Conservation (phyloP, 1,140 invertebrate genomes). For the Pseudachorutes palmiensis region DNA sequence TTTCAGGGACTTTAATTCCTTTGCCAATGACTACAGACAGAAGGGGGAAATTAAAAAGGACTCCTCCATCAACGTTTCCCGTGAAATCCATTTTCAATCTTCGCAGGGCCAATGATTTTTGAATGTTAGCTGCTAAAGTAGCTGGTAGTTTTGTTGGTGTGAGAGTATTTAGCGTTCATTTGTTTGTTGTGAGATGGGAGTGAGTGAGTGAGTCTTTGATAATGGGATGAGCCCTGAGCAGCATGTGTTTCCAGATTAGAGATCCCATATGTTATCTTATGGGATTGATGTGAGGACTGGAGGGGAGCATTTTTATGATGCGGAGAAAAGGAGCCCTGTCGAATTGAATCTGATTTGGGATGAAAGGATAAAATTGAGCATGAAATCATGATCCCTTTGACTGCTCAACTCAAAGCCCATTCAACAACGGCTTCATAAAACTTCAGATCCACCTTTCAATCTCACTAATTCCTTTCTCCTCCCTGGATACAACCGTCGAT, state of each 20-base stretch:
- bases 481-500: not conserved
- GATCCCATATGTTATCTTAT: conserved; percentile 28
- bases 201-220: not conserved
- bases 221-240: not conserved
- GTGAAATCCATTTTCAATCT: too few species aligned
- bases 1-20: too few species aligned
- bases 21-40: too few species aligned
- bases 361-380: conserved; percentile 27
- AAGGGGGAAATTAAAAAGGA: too few species aligned
- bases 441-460: not conserved
- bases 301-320: conserved; percentile 1
- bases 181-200: not conserved
- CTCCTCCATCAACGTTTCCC: too few species aligned
- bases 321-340: conserved; percentile 6
- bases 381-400: conserved; percentile 23
- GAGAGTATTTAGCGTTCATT: not conserved
- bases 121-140: not conserved
- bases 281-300: conserved; percentile 27
- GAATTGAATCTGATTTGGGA: conserved; percentile 20
- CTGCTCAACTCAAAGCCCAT: conserved; percentile 8
- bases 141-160: not conserved
- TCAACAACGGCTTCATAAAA: conserved; percentile 8
- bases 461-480: not conserved
- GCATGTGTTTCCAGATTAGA: conserved; percentile 19
- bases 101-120: too few species aligned